Base-by-base conservation (phyloP, 2,888 invertebrate genomes). In the Lepidochitona cinerea region DNA sequence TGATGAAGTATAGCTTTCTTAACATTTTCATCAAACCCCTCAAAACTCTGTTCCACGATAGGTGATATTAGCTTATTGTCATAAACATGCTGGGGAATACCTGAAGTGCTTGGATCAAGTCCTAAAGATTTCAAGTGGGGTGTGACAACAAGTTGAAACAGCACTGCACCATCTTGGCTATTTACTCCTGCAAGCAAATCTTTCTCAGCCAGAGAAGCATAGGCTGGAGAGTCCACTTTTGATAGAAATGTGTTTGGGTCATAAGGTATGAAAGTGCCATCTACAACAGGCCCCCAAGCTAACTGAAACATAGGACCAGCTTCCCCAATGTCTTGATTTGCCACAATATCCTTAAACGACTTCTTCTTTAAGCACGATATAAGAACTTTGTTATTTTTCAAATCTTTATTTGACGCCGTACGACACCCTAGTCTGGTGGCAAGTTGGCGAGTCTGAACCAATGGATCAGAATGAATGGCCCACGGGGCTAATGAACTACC, bases 401-500 rank as follows among this genome's bases (percentile, higher is more conserved):
- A 23, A 23, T 54, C 54, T 7, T n/a, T 9, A 26, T 54, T 54
- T 12, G 54, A 54, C 23, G 54, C n/a, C 7, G 54, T 54, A 12
- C 54, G 12, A 26, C 54, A 54, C 7, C 54, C 54, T 9, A 54
- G 54, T 18, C 54, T 12, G 23, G 7, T 7, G 7, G 54, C 54
- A 6, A 54, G 54, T 23, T 54, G 12, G 12, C 54, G 54, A 54
- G 54, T 26, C 7, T 54, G 54, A 23, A 12, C 23, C 54, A 23
- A n/a, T n/a, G 54, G 14, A 54, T 54, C 54, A 7, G 9, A 9
- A 12, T 54, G 54, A 7, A 54, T 54, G 26, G 68, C 68, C 6
- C 73, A 52, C 9, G 53, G 52, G 29, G 65, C 71, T 5, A 72
- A 36, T 12, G 79, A 74, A n/a, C 79, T 72, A 33, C 85, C 84